Evolutionary conservation across 2,888 invertebrate genomes (phyloP).

Genomic region (Oscheius sp.): DNA sequence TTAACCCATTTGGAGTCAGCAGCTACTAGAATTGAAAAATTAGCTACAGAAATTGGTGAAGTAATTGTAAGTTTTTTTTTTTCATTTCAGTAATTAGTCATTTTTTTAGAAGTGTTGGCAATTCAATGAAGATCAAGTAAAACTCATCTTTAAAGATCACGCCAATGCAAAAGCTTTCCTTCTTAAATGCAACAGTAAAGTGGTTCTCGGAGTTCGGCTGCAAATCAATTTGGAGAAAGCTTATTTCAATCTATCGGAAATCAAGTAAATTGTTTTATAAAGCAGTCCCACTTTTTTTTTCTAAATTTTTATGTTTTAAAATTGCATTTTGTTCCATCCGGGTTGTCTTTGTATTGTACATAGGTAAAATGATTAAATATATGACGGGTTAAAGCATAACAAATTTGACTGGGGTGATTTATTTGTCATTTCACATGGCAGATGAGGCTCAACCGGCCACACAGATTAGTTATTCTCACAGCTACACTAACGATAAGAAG

Average conservation of each 20-base stretch:
- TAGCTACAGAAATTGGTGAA: constrained; percentile 52
- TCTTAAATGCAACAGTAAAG: constrained; percentile 63
- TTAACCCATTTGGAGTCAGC: constrained; percentile 51
- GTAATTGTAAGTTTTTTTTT: constrained; percentile 39
- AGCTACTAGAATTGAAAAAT: constrained; percentile 40
- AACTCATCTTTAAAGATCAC: constrained; percentile 62
- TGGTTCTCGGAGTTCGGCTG: constrained; percentile 50
- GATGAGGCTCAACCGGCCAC: too few species aligned
- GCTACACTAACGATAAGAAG: too few species aligned
- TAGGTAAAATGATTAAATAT: too few species aligned
- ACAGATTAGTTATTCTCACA: too few species aligned
- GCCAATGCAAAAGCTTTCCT: constrained; percentile 66
- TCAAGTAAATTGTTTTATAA: too few species aligned
- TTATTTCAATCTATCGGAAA: constrained; percentile 52
- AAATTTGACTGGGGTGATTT: too few species aligned
- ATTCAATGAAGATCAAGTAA: constrained; percentile 53
- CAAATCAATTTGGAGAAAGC: constrained; percentile 53
- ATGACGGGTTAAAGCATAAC: too few species aligned
- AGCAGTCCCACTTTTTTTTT: too few species aligned
- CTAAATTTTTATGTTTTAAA: too few species aligned
- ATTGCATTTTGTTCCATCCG: too few species aligned
- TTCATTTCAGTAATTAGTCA: neutral
- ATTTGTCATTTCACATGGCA: too few species aligned
- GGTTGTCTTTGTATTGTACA: too few species aligned
- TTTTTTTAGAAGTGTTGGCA: constrained; percentile 64